A percentile compares a stretch with the other conserved stretches of the same genome.
Conservation (phyloP, 2,888 invertebrate species). For the Lamellibrachia columna region DNA sequence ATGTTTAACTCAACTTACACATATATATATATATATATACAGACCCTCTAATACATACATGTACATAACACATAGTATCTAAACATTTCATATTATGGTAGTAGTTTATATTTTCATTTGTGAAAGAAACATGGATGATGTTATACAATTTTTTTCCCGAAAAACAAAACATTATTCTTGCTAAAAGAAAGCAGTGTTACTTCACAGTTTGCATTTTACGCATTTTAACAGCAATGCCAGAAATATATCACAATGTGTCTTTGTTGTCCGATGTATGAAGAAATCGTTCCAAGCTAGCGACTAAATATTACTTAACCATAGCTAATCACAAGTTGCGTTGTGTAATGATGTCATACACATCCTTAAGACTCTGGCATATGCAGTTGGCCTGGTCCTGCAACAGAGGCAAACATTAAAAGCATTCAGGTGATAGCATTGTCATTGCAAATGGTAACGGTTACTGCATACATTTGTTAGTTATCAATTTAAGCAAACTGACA, state of each 20-base stretch:
- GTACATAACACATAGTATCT: no score
- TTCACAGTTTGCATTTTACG: background rate
- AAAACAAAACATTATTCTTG: no score
- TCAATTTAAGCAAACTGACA: background rate
- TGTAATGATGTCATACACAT: conserved; percentile 33
- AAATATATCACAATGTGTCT: background rate
- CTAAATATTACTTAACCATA: background rate
- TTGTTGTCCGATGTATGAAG: no score
- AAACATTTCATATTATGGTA: no score
- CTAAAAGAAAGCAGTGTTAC: no score
- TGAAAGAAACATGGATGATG: background rate
- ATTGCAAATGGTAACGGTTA: background rate
- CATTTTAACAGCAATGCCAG: background rate
- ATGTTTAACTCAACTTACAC: no score
- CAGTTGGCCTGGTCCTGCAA: conserved; percentile 38
- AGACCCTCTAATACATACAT: background rate
- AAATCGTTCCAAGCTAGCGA: background rate
- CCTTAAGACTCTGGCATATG: conserved; percentile 37
- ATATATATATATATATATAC: background rate
- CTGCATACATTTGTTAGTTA: background rate
- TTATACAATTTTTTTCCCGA: background rate
- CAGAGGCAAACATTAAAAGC: background rate
- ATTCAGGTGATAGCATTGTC: background rate
- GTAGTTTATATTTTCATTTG: no score
- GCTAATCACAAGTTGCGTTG: background rate